These are phyloP conservation scores for Acanthosepion esculentum DNA, from an alignment of 2,888 invertebrate species.

Conservation along the genomic window DNA sequence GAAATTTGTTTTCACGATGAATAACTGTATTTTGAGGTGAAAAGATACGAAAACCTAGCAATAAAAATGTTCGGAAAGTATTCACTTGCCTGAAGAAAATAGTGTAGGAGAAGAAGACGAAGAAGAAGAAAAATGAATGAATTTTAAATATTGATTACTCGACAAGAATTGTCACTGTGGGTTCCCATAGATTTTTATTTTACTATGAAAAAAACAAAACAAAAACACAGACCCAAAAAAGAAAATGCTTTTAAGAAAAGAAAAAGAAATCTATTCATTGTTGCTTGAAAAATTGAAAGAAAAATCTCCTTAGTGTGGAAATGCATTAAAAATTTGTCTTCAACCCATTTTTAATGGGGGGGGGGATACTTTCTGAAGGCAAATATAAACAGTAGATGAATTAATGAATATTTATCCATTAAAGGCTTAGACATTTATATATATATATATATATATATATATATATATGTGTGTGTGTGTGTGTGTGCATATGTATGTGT, in stretches of 20 bases:
- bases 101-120: background rate
- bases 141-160: background rate
- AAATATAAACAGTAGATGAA: background rate
- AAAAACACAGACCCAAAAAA: background rate
- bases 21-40: background rate
- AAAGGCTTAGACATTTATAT: background rate
- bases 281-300: background rate
- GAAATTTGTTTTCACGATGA: background rate
- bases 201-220: background rate
- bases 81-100: background rate
- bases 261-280: background rate
- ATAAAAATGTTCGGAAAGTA: background rate
- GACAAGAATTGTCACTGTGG: background rate
- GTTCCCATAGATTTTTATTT: slow-evolving; percentile 20
- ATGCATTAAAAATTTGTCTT: background rate
- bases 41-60: background rate
- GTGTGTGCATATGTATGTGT: no score
- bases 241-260: background rate
- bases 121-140: background rate
- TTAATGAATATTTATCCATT: slow-evolving; percentile 2
- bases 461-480: no score
- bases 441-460: no score
- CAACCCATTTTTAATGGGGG: background rate
- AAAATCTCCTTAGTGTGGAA: background rate
- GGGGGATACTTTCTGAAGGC: background rate